Base-by-base conservation (phyloP, 2,888 invertebrate genomes). In the Cosmorhoe ocellata region DNA sequence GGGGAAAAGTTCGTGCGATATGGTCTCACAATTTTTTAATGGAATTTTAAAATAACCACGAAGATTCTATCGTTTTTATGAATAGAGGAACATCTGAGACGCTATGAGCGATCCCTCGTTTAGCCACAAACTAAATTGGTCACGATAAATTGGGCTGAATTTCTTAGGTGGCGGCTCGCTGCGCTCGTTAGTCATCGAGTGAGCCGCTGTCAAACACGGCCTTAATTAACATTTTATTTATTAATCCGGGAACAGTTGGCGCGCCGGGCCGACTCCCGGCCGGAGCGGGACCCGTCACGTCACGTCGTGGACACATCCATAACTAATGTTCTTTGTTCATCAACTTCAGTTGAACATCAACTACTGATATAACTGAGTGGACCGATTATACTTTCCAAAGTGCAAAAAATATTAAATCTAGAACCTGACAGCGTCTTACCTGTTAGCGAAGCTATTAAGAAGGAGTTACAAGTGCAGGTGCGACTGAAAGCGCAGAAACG, bases 141-240 rank as follows among this genome's bases (percentile, higher is more conserved):
- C 44, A 32, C 44, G 22, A 42, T 56, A 50, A 56, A 50, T 47
- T 40, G 30, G 7, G 18, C 12, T 5, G 22, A 32, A 45, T 49
- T 50, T 44, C 44, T 47, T 24, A 31, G 27, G 8, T 34, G n/a
- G 38, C 34, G 38, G 42, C 42, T 36, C 32, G 43, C 33, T 43
- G 31, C 27, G 44, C 27, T 53, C 53, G 39, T 57, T 48, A 42
- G 51, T 57, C 57, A 51, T 53, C 47, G 47, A 22, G 28, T 37
- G 46, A 43, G 50, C 42, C 37, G 46, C 48, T 33, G 45, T 45
- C 48, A 18, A 24, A 38, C 49, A 22, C 38, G 33, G 11, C 37
- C 50, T 51, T 57, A 33, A 57, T 53, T 57, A 52, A 47, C 52
- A 47, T 44, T 57, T 57, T 57, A 57, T 48, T 51, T 47, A 57